Evolutionary conservation across 1,140 invertebrate genomes (phyloP).

Genomic region (Dufourea novaeangliae): DNA sequence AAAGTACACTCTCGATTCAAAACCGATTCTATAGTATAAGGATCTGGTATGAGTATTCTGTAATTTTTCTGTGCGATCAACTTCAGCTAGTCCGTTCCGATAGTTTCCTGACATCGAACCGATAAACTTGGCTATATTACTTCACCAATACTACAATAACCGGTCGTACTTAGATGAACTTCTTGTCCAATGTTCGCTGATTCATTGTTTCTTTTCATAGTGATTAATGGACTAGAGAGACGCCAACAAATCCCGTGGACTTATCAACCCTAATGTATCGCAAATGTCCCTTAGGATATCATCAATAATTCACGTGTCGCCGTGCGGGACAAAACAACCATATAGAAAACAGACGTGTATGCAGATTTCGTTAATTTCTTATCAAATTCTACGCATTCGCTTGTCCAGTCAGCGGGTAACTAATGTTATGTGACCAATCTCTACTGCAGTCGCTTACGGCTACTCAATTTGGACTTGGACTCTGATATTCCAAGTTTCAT

Average conservation of each 20-base stretch:
- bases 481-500: no score
- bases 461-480: no score
- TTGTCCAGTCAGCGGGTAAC: not conserved
- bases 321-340: not conserved
- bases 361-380: not conserved
- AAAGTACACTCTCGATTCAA: no score
- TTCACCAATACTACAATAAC: not conserved
- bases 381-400: not conserved
- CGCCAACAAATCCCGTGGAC: slow-evolving; percentile 7
- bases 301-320: slow-evolving; percentile 14
- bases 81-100: no score
- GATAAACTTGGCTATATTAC: not conserved
- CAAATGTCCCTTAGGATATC: not conserved
- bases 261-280: slow-evolving; percentile 15
- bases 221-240: slow-evolving; percentile 14
- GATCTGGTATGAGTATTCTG: no score
- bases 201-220: slow-evolving; percentile 13
- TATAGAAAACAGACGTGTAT: not conserved
- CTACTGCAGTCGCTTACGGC: not conserved
- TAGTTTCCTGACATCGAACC: no score
- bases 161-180: not conserved
- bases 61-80: no score
- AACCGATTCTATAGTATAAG: no score
- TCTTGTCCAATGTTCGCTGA: not conserved
- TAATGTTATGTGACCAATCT: not conserved